Evolutionary conservation across 2,113 vertebrate genomes (phyloP).

Genomic region (Corythaeola cristata): DNA sequence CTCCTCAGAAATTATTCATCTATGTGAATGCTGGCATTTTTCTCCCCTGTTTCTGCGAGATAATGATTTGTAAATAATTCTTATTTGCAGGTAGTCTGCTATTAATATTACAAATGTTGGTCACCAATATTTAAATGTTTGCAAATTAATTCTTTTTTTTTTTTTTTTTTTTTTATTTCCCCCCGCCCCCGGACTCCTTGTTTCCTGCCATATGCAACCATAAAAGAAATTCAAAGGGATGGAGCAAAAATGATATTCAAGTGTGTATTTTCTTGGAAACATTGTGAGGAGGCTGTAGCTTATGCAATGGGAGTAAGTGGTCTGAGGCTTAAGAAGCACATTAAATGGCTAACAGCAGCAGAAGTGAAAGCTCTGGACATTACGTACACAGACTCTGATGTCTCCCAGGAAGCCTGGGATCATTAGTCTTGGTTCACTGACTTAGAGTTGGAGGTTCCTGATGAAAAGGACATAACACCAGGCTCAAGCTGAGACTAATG

Average conservation of each 20-base stretch:
- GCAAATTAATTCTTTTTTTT: background rate
- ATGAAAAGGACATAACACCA: constrained; percentile 64
- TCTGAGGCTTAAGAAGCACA: constrained; percentile 31
- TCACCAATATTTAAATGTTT: background rate
- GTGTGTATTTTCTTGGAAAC: constrained; percentile 19
- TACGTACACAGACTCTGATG: constrained; percentile 2
- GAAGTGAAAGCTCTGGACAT: constrained; percentile 49
- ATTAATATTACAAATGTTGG: background rate
- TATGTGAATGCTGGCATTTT: background rate
- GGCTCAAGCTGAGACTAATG: constrained; percentile 71
- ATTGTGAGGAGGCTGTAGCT: background rate
- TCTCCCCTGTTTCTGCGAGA: background rate
- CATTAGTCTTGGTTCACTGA: constrained; percentile 72
- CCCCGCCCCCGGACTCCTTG: accelerated
- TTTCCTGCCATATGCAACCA: background rate
- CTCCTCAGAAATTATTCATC: background rate
- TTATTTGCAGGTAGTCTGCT: background rate
- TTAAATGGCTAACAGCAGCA: constrained; percentile 37
- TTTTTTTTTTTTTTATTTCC: background rate
- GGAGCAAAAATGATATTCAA: background rate
- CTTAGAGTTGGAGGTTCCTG: constrained; percentile 55
- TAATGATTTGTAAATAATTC: background rate
- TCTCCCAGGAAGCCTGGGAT: constrained; percentile 64
- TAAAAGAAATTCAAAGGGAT: constrained; percentile 8
- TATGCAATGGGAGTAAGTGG: constrained; percentile 21